Conservation (phyloP, 1,140 invertebrate species). For the Rhagoletis pomonella region DNA sequence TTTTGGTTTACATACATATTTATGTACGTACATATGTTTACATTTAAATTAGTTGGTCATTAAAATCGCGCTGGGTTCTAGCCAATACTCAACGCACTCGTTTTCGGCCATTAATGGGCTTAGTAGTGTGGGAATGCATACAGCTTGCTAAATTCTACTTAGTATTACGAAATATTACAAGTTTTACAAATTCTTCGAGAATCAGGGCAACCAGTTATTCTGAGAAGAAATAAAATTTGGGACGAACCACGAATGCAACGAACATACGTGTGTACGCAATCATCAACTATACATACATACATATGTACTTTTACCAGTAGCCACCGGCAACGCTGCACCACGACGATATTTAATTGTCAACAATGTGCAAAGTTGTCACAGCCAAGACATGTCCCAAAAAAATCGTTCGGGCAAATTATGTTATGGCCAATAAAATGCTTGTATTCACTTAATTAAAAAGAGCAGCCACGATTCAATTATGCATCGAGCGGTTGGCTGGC, state of each 20-base stretch:
- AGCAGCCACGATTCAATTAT: constrained; percentile 16
- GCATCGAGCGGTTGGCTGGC: no score
- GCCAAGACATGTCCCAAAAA: background rate
- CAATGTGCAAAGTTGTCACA: background rate
- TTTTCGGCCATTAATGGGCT: no score
- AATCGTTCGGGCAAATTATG: constrained; percentile 17
- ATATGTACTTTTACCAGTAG: background rate
- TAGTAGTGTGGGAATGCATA: background rate
- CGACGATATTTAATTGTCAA: background rate
- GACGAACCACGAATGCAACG: constrained; percentile 16
- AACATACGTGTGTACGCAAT: background rate
- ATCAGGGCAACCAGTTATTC: no score
- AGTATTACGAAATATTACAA: background rate
- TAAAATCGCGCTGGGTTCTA: background rate
- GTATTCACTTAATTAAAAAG: constrained; percentile 43
- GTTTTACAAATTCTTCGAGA: background rate
- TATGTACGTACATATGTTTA: background rate
- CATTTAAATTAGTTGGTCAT: background rate
- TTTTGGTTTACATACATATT: background rate
- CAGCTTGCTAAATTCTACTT: background rate
- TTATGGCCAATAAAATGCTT: constrained; percentile 25
- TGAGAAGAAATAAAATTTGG: background rate
- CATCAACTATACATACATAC: no score
- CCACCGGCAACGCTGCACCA: background rate
- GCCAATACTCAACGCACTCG: no score